phyloP scores from a whole-genome alignment of 64 coral and sea anemone species.

The Pocillopora damicornis region DNA sequence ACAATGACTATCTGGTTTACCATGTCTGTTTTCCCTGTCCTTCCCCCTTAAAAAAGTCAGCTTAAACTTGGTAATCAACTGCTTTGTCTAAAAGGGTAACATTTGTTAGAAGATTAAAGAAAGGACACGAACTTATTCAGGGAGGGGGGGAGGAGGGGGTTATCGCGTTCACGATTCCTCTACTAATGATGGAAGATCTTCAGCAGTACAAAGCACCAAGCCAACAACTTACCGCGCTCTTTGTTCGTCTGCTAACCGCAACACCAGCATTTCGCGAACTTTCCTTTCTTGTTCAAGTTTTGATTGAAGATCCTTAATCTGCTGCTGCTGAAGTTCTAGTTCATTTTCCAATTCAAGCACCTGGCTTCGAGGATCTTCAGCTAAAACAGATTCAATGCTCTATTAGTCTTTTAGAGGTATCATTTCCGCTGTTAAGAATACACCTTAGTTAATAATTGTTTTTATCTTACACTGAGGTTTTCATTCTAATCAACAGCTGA shows the following conservation, averaged over 20 bases:
- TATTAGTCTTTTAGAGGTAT: not conserved
- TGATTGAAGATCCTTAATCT: conserved; percentile 67
- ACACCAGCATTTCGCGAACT: conserved; percentile 62
- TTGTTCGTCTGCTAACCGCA: conserved; percentile 66
- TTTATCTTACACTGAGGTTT: not conserved
- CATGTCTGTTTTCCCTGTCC: too few species aligned
- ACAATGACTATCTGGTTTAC: too few species aligned
- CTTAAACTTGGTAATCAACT: too few species aligned
- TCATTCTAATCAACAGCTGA: not conserved
- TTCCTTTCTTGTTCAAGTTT: conserved; percentile 70
- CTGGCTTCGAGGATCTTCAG: conserved; percentile 54
- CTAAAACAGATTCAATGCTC: not conserved
- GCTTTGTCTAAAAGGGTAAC: too few species aligned
- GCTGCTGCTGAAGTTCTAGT: conserved; percentile 82
- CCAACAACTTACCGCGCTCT: conserved; percentile 57
- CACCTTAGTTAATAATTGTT: not conserved
- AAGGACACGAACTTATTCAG: too few species aligned
- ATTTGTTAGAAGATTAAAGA: too few species aligned
- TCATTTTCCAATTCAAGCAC: conserved; percentile 81
- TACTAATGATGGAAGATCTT: not conserved
- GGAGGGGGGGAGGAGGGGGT: too few species aligned
- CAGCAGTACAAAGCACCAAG: not conserved
- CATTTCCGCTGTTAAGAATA: not conserved
- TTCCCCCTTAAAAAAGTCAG: too few species aligned
- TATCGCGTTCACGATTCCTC: too few species aligned